Evolutionary conservation across 2,888 invertebrate genomes (phyloP), one percentile per base, ranked within the genome.

Genomic region (Nephrocerus scutellatus): DNA sequence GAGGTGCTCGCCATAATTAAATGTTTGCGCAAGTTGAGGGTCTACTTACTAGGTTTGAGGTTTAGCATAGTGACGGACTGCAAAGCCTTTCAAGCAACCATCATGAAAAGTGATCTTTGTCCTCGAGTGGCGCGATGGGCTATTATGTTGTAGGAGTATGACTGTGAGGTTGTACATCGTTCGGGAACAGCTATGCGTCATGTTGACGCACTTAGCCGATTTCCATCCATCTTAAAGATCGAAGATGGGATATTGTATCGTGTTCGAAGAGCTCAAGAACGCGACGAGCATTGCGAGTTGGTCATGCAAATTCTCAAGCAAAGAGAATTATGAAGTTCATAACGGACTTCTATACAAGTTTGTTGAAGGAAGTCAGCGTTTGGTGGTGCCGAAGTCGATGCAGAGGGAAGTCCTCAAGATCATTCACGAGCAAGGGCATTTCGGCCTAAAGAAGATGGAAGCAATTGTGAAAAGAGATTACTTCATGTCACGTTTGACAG

Each of bases 31-130:
- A 43, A 38, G 21, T 29, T 37, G 28, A 30, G 57, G 13, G 45
- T 54, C 1, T 62, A 60, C 37, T 37, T 62, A 9, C 30, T 59
- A 9, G 56, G 56, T 3, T 29, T 40, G 12, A 32, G 43, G 6
- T 33, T 43, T 19, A 30, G 36, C 21, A 19, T 32, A 3, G 23
- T 25, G 7, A 40, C 30, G 0, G 39, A 39, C 12, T 43, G 42
- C 19, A 35, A 38, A 14, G 42, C 38, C 6, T 39, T 42, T 19
- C 22, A 22, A 3, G 24, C 18, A 3, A 33, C 36, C 7, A 29
- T 29, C 12, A 25, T 7, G 2, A 36, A 33, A 20, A 23, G 22
- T n/a, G 29, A 32, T 10, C 22, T 36, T 9, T 31, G 35, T 19
- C 9, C 32, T 6, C 20, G 30, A 15, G 36, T 37, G 8, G 28